Evolutionary conservation across 2,888 invertebrate genomes (phyloP), one percentile per base, ranked within the genome.

Genomic region (Biston stratarius): DNA sequence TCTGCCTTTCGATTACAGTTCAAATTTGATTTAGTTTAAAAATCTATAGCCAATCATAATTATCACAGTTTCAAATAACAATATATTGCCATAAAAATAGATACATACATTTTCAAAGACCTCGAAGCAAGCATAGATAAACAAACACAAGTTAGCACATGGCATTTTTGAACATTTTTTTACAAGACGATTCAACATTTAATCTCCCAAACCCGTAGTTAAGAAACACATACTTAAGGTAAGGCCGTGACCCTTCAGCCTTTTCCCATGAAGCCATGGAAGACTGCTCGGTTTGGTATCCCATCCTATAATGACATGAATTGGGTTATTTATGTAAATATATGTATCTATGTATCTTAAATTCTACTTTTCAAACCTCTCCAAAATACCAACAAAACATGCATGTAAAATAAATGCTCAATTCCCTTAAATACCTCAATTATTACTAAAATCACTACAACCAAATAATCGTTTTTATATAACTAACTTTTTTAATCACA

Each of bases 261-360:
- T 40, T 59, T 34, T 63, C 67, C 44, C 44, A 44, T 51, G 61
- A 51, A 69, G 49, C 53, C 64, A 8, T 45, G 10, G 62, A 49
- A 15, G 55, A 40, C 59, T 49, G 62, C 65, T 65, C 61, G 34
- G 51, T 63, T 47, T 63, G 55, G 52, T n/a, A 14, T 14, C 60
- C 52, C 53, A 63, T 56, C 60, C 69, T 69, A 69, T 65, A 69
- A 66, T 63, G 14, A 65, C 56, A 64, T 36, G 45, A 61, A 58
- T 33, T 42, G 0, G 33, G 33, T 64, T 64, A 57, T 51, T 56
- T 57, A 38, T 8, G 14, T 11, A 12, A 56, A 36, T n/a, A 48
- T 10, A 14, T 12, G 5, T 11, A 40, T 11, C 3, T 3, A 14
- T 5, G 11, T 8, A 24, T 5, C 10, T n/a, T 38, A 24, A 3